phyloP scores from a whole-genome alignment of 2,888 invertebrate species.

The Biston betularia region DNA sequence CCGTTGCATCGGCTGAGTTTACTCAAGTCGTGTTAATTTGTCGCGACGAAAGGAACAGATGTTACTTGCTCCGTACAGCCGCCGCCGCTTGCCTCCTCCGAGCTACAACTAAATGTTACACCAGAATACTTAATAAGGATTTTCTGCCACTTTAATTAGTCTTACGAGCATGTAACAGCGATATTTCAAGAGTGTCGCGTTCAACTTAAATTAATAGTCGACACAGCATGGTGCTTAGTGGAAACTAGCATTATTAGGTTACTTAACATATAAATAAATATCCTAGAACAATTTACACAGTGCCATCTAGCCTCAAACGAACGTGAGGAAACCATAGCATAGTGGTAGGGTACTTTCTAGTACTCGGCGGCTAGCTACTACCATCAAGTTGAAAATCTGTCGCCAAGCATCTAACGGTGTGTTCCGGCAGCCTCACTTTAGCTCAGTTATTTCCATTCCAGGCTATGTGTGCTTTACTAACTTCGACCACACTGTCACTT shows the following conservation, averaged over 20 bases:
- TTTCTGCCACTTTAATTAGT: constrained; percentile 42
- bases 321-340: too few relatives aligned
- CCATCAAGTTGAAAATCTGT: too few relatives aligned
- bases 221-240: constrained; percentile 13
- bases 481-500: too few relatives aligned
- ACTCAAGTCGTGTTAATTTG: constrained; percentile 80
- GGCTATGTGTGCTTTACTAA: too few relatives aligned
- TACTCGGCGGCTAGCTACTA: too few relatives aligned
- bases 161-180: constrained; percentile 28
- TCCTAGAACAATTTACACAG: too few relatives aligned
- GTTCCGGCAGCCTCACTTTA: too few relatives aligned
- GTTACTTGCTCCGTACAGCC: constrained; percentile 58
- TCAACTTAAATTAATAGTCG: constrained; percentile 14
- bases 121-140: constrained; percentile 43
- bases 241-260: constrained; percentile 1
- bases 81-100: constrained; percentile 44
- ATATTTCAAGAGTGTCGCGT: constrained; percentile 25
- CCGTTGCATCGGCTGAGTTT: constrained; percentile 74
- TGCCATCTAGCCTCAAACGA: too few relatives aligned
- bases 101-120: constrained; percentile 46
- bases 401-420: too few relatives aligned
- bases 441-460: too few relatives aligned
- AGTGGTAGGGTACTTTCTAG: too few relatives aligned
- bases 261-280: neutral
- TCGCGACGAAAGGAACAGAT: constrained; percentile 79